phyloP scores from a whole-genome alignment of 2,797 vertebrate species.

The Buceros bicornis region DNA sequence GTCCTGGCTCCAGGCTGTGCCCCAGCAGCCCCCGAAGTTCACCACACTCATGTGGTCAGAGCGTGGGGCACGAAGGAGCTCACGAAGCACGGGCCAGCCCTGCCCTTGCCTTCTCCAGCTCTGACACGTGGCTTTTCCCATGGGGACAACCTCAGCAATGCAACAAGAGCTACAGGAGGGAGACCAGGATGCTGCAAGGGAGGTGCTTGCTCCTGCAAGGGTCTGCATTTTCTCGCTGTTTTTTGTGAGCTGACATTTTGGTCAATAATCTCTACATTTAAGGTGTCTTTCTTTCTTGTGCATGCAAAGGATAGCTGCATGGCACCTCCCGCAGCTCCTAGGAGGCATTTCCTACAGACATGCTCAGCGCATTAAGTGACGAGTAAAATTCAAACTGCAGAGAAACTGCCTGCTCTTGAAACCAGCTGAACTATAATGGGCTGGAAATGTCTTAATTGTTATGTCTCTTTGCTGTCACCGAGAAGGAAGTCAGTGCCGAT shows the following conservation, averaged over 20 bases:
- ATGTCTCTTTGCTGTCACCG: not conserved
- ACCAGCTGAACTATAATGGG: not conserved
- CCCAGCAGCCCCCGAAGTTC: not conserved
- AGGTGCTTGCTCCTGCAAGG: not conserved
- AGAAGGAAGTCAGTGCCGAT: not conserved
- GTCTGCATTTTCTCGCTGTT: not conserved
- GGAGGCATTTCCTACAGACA: not conserved
- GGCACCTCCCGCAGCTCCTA: not conserved
- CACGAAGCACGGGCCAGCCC: not conserved
- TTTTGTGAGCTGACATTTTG: not conserved
- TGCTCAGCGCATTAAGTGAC: not conserved
- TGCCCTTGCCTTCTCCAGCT: not conserved
- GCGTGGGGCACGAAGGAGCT: fast-evolving
- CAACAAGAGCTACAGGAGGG: not conserved
- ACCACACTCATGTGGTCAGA: not conserved
- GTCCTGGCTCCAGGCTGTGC: not conserved
- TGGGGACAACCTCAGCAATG: not conserved
- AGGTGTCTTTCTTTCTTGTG: not conserved
- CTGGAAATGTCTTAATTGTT: constrained; percentile 20
- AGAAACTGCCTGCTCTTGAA: constrained; percentile 9
- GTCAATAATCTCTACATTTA: not conserved
- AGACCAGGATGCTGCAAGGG: not conserved
- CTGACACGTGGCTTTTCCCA: not conserved
- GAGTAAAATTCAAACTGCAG: not conserved
- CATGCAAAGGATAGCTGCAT: not conserved